Percentiles rank a stretch among this genome's conserved stretches.
phyloP scores from a whole-genome alignment of 2,888 invertebrate genomes.

The Tachina fera region DNA sequence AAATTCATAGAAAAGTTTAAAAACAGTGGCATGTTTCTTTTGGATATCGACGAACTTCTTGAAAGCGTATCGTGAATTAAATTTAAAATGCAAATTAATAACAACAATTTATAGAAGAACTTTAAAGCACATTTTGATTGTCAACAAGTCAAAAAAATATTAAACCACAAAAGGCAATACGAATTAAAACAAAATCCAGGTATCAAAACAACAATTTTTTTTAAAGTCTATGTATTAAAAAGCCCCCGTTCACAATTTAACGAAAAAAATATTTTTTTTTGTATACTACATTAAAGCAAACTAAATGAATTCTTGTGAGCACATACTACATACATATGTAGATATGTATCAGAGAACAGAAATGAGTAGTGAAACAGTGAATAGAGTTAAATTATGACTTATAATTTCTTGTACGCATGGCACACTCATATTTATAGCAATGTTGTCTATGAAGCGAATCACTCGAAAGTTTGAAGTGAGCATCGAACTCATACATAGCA shows the following conservation, averaged over 20 bases:
- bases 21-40: background rate
- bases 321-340: no score
- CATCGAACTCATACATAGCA: no score
- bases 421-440: no score
- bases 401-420: no score
- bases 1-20: background rate
- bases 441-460: no score
- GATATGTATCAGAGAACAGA: no score
- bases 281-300: background rate
- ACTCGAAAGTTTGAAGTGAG: no score
- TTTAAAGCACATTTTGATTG: slow-evolving; percentile 52
- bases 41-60: background rate
- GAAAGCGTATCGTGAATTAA: background rate
- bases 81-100: slow-evolving; percentile 40
- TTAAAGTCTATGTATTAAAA: background rate
- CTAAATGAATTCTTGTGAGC: background rate
- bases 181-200: slow-evolving; percentile 1
- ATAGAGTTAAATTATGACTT: no score
- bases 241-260: background rate
- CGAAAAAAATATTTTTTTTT: background rate
- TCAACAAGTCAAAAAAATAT: slow-evolving; percentile 11
- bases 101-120: background rate
- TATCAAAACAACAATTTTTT: slow-evolving; percentile 32
- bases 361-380: no score
- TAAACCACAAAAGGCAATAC: background rate